Evolutionary conservation across 1,140 invertebrate genomes (phyloP).

Genomic region (Goniozus legneri): DNA sequence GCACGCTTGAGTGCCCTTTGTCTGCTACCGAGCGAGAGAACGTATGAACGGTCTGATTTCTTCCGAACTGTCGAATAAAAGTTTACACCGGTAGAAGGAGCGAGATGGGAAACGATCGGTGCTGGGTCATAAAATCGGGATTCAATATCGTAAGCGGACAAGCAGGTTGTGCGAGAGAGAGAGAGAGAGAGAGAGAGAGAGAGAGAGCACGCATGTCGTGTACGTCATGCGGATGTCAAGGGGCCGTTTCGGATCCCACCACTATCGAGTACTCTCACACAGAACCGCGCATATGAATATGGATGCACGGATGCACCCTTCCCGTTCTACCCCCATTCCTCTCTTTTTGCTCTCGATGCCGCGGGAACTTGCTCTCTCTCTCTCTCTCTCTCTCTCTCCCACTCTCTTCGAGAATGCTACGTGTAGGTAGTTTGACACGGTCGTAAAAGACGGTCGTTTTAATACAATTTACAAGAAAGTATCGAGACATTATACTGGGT

Average conservation of each 20-base stretch:
- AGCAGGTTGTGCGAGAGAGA: constrained; percentile 18
- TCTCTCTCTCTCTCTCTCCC: constrained; percentile 4
- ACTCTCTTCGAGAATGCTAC: constrained; percentile 27
- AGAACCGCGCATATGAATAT: background rate
- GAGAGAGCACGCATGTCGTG: constrained; percentile 27
- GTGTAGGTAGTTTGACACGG: constrained; percentile 52
- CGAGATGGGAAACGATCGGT: constrained; percentile 13
- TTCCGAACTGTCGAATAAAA: constrained; percentile 47
- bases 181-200: background rate
- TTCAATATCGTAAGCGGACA: constrained; percentile 42
- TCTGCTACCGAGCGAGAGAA: too few relatives aligned
- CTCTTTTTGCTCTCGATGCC: constrained; percentile 9
- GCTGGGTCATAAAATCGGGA: constrained; percentile 50
- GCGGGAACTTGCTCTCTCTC: constrained; percentile 11
- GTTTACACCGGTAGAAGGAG: constrained; percentile 36
- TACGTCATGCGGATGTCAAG: constrained; percentile 44
- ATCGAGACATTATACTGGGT: constrained; percentile 33
- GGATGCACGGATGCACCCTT: background rate
- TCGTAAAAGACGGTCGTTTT: constrained; percentile 54
- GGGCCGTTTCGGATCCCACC: too few relatives aligned
- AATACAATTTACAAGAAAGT: constrained; percentile 57
- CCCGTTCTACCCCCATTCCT: constrained; percentile 6
- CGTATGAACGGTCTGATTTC: constrained; percentile 32
- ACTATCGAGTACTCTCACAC: constrained; percentile 1
- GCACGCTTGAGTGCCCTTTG: too few relatives aligned